These are phyloP conservation scores for Drosophila mojavensis DNA, from an alignment of 1,140 invertebrate species.

Conservation along the genomic window DNA sequence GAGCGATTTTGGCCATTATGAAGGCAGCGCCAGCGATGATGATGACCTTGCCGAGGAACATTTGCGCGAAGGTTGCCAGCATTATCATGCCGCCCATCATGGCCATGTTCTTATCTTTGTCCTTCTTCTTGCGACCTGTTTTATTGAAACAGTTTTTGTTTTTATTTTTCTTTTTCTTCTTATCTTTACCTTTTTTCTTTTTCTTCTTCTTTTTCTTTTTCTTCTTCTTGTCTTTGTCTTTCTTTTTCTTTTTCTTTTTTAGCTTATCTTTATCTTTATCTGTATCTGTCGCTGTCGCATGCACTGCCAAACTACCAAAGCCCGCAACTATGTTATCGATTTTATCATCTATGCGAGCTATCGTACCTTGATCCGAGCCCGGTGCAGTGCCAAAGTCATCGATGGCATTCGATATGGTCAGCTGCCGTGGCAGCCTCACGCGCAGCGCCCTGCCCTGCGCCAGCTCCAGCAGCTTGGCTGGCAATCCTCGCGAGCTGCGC, in stretches of 20 bases:
- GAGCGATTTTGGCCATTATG: constrained; percentile 88
- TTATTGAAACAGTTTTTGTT: constrained; percentile 72
- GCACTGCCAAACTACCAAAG: constrained; percentile 64
- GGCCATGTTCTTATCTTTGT: constrained; percentile 85
- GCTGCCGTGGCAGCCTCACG: constrained; percentile 54
- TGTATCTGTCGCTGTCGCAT: constrained; percentile 48
- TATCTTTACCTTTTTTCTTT: constrained; percentile 45
- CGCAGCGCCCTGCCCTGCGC: constrained; percentile 62
- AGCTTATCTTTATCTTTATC: constrained; percentile 46
- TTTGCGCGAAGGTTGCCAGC: constrained; percentile 87
- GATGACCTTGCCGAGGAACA: constrained; percentile 88
- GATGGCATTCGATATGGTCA: constrained; percentile 70
- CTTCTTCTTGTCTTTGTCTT: constrained; percentile 7
- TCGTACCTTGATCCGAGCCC: constrained; percentile 77
- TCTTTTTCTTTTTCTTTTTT: constrained; percentile 50
- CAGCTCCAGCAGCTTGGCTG: constrained; percentile 59
- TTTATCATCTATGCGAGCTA: constrained; percentile 78
- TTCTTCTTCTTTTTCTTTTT: neutral
- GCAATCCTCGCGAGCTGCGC: constrained; percentile 20
- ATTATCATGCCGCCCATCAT: constrained; percentile 88
- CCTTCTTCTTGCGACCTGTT: constrained; percentile 84
- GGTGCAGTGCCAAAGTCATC: constrained; percentile 62
- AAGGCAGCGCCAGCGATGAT: constrained; percentile 88
- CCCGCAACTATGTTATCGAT: constrained; percentile 62
- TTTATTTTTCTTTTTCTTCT: constrained; percentile 67